Base-by-base conservation (phyloP, 2,113 vertebrate genomes). In the Prolemur simus region DNA sequence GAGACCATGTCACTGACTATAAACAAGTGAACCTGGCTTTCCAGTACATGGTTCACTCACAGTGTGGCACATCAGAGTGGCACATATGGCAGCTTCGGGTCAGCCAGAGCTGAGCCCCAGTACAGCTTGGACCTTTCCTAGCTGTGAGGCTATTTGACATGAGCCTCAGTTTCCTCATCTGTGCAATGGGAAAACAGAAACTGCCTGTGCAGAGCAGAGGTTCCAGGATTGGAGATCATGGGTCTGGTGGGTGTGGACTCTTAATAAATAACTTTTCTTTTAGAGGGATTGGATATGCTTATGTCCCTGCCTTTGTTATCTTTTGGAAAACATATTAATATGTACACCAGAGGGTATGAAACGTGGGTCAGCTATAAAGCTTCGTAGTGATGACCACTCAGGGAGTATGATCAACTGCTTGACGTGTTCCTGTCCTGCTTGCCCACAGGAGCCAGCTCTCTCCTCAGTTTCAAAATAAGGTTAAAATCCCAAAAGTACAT, bases 31-130 rank as follows among this genome's bases (percentile, higher is more conserved):
- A 27, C 66, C 37, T 27, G 32, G 34, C 85, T 58, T 81, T 23
- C 71, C 14, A 8, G 17, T 10, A 13, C 20, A 0, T 37, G 64
- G 37, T 39, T 56, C 37, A 1, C 34, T 39, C 45, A 6, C 12
- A 58, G 11, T 0, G 2, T 63, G 18, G 5, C 17, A 8, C 23
- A 9, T 8, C 34, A 5, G 2, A 14, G 8, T 2, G 20, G 34
- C 29, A 6, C 37, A 32, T 3, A 0, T 29, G 27, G 47, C 13
- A 21, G 13, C 42, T 37, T 18, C 0, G 5, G 8, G 23, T 20
- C 73, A 66, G 21, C 37, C 11, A 0, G 17, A 4, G 5, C 83
- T 8, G 32, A 85, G 34, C 12, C 49, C 15, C 9, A 0, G 11
- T 34, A 15, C 23, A 34, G 12, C 32, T 2, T 4, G 18, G 39